These are phyloP conservation scores for Lerista edwardsae DNA, from an alignment of 2,797 vertebrate species.

Conservation along the genomic window DNA sequence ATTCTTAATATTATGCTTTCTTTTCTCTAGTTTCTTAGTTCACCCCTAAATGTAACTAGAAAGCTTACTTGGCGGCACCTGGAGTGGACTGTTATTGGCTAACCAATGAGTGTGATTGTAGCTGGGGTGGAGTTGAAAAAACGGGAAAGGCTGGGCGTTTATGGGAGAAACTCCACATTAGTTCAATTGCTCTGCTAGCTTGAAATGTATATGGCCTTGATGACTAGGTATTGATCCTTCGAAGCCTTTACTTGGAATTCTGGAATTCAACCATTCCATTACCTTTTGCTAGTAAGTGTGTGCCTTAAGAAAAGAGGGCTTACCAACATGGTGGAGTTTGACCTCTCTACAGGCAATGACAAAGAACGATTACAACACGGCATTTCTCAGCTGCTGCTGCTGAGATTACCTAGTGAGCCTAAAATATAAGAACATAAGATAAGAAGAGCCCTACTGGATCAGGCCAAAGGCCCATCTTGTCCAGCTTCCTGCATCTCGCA, in stretches of 20 bases:
- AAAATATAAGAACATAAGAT: too few species aligned
- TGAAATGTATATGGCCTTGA: background rate
- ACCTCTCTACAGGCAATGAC: background rate
- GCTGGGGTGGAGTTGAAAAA: background rate
- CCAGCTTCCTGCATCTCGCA: too few species aligned
- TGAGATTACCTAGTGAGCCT: background rate
- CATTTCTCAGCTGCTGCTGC: background rate
- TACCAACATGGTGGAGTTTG: background rate
- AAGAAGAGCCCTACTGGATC: too few species aligned
- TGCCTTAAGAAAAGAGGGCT: background rate
- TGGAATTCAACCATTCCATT: background rate
- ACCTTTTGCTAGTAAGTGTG: background rate
- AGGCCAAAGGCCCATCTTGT: too few species aligned
- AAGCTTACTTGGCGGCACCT: slow-evolving; percentile 46
- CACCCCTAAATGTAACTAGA: slow-evolving; percentile 30
- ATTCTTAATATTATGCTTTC: slow-evolving; percentile 38
- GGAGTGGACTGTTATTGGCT: background rate
- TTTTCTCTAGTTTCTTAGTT: slow-evolving; percentile 46
- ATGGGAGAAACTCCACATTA: slow-evolving; percentile 17
- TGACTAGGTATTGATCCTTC: background rate
- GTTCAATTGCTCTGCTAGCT: background rate
- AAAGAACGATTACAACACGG: background rate
- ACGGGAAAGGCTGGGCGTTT: background rate
- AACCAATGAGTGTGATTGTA: slow-evolving; percentile 10
- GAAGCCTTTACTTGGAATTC: background rate